Conservation (phyloP, 2,888 invertebrate species). For the Lissocephala sabroskyi region DNA sequence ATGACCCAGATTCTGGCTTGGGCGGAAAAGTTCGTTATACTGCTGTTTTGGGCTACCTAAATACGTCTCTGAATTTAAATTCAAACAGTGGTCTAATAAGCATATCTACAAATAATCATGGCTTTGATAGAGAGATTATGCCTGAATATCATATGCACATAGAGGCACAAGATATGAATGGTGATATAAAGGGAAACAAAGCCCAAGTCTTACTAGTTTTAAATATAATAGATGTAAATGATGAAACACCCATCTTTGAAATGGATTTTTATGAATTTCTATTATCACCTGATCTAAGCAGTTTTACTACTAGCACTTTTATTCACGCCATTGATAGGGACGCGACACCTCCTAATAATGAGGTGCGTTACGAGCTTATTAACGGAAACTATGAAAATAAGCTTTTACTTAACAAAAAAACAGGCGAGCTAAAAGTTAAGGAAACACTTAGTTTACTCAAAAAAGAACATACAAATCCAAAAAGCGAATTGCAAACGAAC, state of each 20-base stretch:
- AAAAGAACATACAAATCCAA: conserved; percentile 64
- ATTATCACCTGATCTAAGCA: conserved; percentile 80
- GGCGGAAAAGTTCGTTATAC: conserved; percentile 87
- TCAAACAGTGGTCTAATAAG: conserved; percentile 85
- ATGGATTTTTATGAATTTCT: conserved; percentile 86
- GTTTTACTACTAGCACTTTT: conserved; percentile 84
- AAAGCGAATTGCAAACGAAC: conserved; percentile 22
- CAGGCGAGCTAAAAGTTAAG: conserved; percentile 82
- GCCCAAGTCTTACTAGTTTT: conserved; percentile 82
- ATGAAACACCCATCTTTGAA: conserved; percentile 89
- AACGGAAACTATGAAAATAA: conserved; percentile 84
- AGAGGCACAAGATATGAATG: conserved; percentile 90
- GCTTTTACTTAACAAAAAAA: conserved; percentile 82
- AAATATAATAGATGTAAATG: conserved; percentile 86
- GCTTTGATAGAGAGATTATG: conserved; percentile 87
- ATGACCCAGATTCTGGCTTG: conserved; percentile 83
- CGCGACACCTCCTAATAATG: conserved; percentile 87
- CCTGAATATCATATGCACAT: conserved; percentile 85
- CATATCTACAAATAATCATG: conserved; percentile 82
- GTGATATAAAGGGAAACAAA: conserved; percentile 78
- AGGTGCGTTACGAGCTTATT: conserved; percentile 86
- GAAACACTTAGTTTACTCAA: conserved; percentile 71
- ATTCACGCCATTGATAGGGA: conserved; percentile 89
- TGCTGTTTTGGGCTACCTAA: conserved; percentile 83
- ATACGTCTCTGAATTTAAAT: conserved; percentile 85